Conservation (phyloP, 2,113 vertebrate genomes). For the Eurypyga helias region DNA sequence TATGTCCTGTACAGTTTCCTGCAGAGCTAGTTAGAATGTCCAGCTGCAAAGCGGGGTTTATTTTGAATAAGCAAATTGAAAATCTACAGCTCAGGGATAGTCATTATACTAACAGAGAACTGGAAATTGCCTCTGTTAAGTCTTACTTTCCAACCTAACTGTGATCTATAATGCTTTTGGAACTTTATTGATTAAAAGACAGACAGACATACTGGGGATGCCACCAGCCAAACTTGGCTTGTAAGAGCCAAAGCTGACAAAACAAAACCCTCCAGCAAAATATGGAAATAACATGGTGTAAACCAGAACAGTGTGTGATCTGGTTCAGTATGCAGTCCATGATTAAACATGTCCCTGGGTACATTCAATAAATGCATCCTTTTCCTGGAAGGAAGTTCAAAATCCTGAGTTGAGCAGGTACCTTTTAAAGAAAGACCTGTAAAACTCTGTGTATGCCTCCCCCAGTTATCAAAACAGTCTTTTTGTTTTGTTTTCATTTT, state of each 20-base stretch:
- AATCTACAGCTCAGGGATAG: neutral
- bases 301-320: neutral
- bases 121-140: neutral
- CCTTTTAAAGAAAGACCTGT: neutral
- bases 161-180: neutral
- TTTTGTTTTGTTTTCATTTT: neutral
- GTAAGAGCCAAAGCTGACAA: neutral
- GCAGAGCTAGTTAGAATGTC: neutral
- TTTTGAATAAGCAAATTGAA: neutral
- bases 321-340: neutral
- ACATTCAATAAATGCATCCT: neutral
- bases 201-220: neutral
- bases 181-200: neutral
- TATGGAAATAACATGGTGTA: neutral
- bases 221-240: neutral
- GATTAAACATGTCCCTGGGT: neutral
- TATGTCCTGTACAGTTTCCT: neutral
- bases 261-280: constrained; percentile 6
- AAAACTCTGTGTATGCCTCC: neutral
- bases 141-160: neutral
- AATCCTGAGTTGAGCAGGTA: neutral
- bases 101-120: neutral
- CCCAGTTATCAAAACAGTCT: neutral
- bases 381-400: neutral
- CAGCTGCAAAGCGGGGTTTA: neutral